These are phyloP conservation scores for Eulimnadia texana DNA, from an alignment of 1,140 invertebrate genomes.

Conservation along the genomic window DNA sequence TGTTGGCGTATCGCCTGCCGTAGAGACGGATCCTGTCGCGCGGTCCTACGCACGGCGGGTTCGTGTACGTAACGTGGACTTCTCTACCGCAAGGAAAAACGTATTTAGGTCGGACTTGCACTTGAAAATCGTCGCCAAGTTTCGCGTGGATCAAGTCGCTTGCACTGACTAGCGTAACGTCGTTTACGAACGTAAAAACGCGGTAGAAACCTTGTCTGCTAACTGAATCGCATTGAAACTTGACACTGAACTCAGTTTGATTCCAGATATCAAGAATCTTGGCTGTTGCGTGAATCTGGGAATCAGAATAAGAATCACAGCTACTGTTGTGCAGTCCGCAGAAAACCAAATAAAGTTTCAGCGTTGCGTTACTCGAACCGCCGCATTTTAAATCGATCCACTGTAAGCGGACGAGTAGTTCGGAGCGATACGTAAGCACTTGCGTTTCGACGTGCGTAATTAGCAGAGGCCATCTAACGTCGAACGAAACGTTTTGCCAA, in stretches of 20 bases:
- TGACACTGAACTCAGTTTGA: not conserved
- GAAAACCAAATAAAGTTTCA: not conserved
- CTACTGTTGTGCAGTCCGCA: not conserved
- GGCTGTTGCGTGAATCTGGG: not conserved
- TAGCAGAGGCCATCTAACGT: not conserved
- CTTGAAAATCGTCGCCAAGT: conserved; percentile 17
- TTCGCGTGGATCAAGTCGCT: conserved; percentile 20
- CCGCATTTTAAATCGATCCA: not conserved
- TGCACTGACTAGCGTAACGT: conserved; percentile 4
- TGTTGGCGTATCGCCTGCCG: conserved; percentile 13
- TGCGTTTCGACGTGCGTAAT: not conserved
- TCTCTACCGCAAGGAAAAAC: conserved; percentile 9
- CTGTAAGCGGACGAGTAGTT: not conserved
- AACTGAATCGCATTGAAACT: not conserved
- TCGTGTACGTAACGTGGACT: conserved; percentile 19
- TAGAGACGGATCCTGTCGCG: conserved; percentile 21
- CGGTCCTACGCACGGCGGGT: conserved; percentile 18
- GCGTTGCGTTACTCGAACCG: not conserved
- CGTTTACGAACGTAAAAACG: not conserved
- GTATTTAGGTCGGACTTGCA: not conserved
- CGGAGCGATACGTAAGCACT: not conserved
- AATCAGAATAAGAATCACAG: not conserved
- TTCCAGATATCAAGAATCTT: not conserved
- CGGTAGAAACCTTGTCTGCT: conserved; percentile 2
- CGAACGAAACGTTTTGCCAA: not conserved